Conservation (phyloP, 2,797 vertebrate species). For the Muscicapa comitata region DNA sequence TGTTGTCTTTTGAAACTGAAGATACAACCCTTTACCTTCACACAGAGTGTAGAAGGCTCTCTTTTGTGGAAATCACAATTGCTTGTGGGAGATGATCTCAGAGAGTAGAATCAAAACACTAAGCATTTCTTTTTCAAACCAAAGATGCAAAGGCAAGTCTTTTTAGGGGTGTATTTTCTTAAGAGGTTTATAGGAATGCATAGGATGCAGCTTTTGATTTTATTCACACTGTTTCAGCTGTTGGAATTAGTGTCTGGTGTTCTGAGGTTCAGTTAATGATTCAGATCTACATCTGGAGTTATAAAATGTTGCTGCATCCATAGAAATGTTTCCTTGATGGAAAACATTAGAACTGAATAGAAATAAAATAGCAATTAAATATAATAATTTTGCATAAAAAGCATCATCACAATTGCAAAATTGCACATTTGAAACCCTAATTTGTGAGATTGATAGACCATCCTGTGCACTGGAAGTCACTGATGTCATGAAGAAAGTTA, state of each 20-base stretch:
- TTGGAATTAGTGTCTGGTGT: neutral
- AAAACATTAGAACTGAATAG: constrained; percentile 14
- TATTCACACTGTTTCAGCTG: constrained; percentile 20
- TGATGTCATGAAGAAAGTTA: neutral
- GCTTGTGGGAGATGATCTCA: neutral
- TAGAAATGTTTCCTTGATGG: neutral
- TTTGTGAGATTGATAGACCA: neutral
- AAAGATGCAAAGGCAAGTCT: constrained; percentile 6
- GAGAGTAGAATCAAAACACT: neutral
- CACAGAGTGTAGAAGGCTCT: neutral
- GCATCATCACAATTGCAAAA: neutral
- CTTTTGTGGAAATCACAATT: neutral
- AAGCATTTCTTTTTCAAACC: neutral
- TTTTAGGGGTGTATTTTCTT: neutral
- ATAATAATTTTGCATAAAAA: constrained; percentile 26
- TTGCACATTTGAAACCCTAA: neutral
- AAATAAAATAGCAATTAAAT: constrained; percentile 44
- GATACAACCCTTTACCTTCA: neutral
- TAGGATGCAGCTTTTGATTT: constrained; percentile 3
- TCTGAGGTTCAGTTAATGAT: constrained; percentile 16
- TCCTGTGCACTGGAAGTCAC: neutral
- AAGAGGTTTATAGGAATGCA: neutral
- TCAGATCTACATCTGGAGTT: constrained; percentile 21
- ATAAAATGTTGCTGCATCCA: constrained; percentile 3
- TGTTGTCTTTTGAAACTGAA: neutral